Evolutionary conservation across 2,888 invertebrate genomes (phyloP), one percentile per base, ranked within the genome.

Genomic region (Ariolimax columbianus): DNA sequence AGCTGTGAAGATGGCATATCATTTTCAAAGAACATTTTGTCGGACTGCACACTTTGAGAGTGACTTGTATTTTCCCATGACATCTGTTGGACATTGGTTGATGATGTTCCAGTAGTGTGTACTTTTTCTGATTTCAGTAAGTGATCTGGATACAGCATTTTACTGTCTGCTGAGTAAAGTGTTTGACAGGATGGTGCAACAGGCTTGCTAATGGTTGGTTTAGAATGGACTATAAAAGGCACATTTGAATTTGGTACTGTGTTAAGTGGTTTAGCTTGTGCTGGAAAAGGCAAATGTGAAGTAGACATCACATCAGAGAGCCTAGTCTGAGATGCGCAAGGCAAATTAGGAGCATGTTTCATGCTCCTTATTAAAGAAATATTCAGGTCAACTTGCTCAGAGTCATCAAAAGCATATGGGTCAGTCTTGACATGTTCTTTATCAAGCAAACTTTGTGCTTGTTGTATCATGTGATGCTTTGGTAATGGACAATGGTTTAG

Each of bases 331-430:
- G 51, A 17, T 33, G 19, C n/a, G 17, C 14, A 55, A 1, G 77
- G 77, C 38, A 77, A 55, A 33, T 77, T 59, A 23, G 33, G 11
- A 26, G 23, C 38, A 77, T 23, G 26, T 59, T 55, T 77, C 19
- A 36, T 36, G n/a, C n/a, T 77, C 36, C 36, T 77, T 77, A 36
- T 36, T 23, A 77, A 55, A 59, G 38, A 77, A 36, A 33, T 55
- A 59, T 59, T 55, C 19, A 77, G 33, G 11, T 78, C 78, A n/a
- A 11, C 26, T 30, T 78, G 66, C 30, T 81, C 80, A 23, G 80
- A 70, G 47, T 81, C 80, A 40, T 82, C 82, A 82, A 82, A 82
- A 40, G 82, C 82, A 40, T 82, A 82, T 36, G 82, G 82, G 30
- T 80, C 80, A 36, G 33, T 26, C 38, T 36, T 55, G 19, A 7